Evolutionary conservation across 2,113 vertebrate genomes (phyloP), one percentile per base, ranked within the genome.

Genomic region (Pachycephala philippinensis): DNA sequence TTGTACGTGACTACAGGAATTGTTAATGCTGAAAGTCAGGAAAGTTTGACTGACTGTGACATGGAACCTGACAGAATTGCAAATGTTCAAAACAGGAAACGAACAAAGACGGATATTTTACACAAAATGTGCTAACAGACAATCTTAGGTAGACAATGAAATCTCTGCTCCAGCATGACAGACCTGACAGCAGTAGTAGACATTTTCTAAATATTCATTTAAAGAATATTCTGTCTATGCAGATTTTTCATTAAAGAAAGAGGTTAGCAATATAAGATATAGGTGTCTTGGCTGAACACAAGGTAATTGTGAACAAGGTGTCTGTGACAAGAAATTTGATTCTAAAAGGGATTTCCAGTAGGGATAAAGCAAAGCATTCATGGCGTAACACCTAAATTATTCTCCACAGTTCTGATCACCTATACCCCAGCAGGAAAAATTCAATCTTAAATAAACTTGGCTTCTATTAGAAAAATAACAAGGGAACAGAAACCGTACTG

Each of bases 11-110:
- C 66, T 88, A 53, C 52, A 89, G 71, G 66, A 60, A 80, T 12
- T 50, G 39, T 31, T 82, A 71, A 45, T 45, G 68, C 49, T 90
- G 44, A 64, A 81, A 95, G 93, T 89, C 93, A 71, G 39, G 60
- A 13, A 78, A 71, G 17, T 92, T 71, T 84, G 86, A 84, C 71
- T 91, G 93, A 80, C 71, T 89, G 49, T 45, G 90, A 80, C 80
- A 28, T 17, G 37, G 28, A 11, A 59, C 59, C 84, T 86, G 75
- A 93, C 60, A 89, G 88, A 78, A 89, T 3, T 63, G 60, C 27
- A 56, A 70, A 84, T 0, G 5, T 76, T 85, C 4, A 1, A 40
- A 83, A 64, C 1, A 4, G 64, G 40, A 82, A 79, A 42, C 0
- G 10, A 89, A 76, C 61, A 86, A 76, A 76, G 87, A 45, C 7